Evolutionary conservation across 1,140 invertebrate species (phyloP), one percentile per base, ranked within the genome.

Genomic region (Meloidogyne floridensis): DNA sequence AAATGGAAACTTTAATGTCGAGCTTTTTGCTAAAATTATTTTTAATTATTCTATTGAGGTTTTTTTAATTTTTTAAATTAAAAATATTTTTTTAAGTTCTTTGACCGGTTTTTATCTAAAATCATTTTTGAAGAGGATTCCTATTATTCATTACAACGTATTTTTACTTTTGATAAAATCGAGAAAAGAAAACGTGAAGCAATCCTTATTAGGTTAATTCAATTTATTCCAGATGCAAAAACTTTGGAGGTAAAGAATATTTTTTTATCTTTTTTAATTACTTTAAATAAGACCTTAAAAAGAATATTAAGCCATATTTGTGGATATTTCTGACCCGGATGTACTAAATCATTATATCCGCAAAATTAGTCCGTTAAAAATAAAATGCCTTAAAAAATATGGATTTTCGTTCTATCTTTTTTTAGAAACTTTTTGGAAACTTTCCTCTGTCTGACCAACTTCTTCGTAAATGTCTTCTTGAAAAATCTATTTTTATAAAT

Each of bases 191-290:
- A 71, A 54, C n/a, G 20, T 3, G 77, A 79, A 71, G 42, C 15
- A 20, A 69, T 79, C n/a, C 5, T 79, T 65, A 54, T 72, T 69
- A 69, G 5, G 20, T 18, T 71, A 42, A 43, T 79, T 54, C 32
- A 51, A 65, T 20, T 71, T 69, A 32, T 72, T 47, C 65, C 77
- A n/a, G 65, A 79, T 72, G 77, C 65, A 10, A 42, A 79, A 13
- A 42, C 59, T 13, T 79, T 79, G 43, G 43, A 71, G 43, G 77
- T 79, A n/a, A 42, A 9, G 10, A 42, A 10, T 56, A 10, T 47
- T 56, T 56, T 3, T 51, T 75, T 13, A 11, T 47, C 13, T 43
- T 15, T 32, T 47, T 7, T 18, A n/a, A 20, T 8, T 71, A 70
- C 7, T 54, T 18, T 51, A 11, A 59, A 77, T 18, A 69, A 6